Base-by-base conservation (phyloP, 1,140 invertebrate genomes). In the Drosophila busckii region DNA sequence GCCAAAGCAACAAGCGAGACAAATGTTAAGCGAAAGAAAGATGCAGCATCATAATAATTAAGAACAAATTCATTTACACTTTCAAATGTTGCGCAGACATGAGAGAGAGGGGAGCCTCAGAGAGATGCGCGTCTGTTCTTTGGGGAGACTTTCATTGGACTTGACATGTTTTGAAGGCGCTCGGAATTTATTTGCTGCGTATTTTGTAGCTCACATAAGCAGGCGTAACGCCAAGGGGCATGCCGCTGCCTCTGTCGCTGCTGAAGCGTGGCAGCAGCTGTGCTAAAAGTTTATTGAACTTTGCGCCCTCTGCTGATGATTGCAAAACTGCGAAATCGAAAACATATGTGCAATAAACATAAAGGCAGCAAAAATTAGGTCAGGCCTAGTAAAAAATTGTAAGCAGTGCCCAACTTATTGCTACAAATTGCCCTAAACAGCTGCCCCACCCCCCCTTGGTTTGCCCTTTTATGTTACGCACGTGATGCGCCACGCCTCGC, bases 21-120 rank as follows among this genome's bases (percentile, higher is more conserved):
- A 9, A 9, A 31, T 3, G 1, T 15, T 10, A 4, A 17, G 9
- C n/a, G 7, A 16, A 1, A 3, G 15, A 31, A 1, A 23, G 19
- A 60, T 15, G 4, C 10, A 34, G 45, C 64, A 38, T 45, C 65
- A 67, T 70, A 58, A 82, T 82, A 82, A 82, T 82, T 82, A 82
- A 82, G 75, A 82, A 82, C 75, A 82, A 82, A 82, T 82, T 82
- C 75, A 82, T 82, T 82, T 83, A 82, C 75, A 82, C 75, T 75
- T 82, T 82, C 53, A 65, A 66, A 75, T 38, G 60, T 15, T 31
- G 55, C 22, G 32, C n/a, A 34, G 40, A 26, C 28, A 12, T 16
- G 49, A 46, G 17, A 25, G 23, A 1, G 25, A 28, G 53, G 22
- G 26, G 28, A 3, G 19, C 7, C 15, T 15, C 9, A 10, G 9